These are phyloP conservation scores for Kryptolebias ocellatus DNA, from an alignment of 2,797 vertebrate genomes.

Conservation along the genomic window DNA sequence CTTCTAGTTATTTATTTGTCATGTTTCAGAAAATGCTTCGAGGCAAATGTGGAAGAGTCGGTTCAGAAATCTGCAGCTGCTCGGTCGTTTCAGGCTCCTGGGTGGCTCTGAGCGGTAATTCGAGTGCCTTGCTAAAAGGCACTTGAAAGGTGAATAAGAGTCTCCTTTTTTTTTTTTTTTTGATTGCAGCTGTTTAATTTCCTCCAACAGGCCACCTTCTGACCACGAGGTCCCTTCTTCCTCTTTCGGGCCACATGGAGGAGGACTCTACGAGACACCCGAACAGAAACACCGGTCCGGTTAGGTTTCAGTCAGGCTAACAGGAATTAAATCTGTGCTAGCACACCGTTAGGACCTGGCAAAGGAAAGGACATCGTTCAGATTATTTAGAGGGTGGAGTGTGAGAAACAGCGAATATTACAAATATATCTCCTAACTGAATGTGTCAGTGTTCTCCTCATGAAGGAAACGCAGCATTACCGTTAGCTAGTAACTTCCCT, in stretches of 20 bases:
- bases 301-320: conserved; percentile 68
- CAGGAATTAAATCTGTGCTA: conserved; percentile 72
- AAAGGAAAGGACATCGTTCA: conserved; percentile 67
- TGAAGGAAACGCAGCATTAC: conserved; percentile 35
- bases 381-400: conserved; percentile 60
- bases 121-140: conserved; percentile 50
- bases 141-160: conserved; percentile 4
- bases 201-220: conserved; percentile 44
- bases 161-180: background rate
- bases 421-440: conserved; percentile 54
- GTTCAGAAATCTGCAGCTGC: conserved; percentile 19
- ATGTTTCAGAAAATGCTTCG: too few relatives aligned
- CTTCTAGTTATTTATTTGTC: too few relatives aligned
- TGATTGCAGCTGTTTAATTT: conserved; percentile 53
- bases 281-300: conserved; percentile 63
- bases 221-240: conserved; percentile 52
- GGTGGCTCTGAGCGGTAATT: background rate
- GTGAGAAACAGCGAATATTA: conserved; percentile 66
- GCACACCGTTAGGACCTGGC: conserved; percentile 62
- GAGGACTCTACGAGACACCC: conserved; percentile 47
- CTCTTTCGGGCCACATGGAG: conserved; percentile 52
- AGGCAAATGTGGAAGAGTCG: too few relatives aligned
- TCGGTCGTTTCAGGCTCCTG: conserved; percentile 9
- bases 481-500: conserved; percentile 37
- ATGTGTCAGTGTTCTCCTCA: conserved; percentile 64